Percentiles rank a stretch among this genome's conserved stretches.
Evolutionary conservation across 2,113 vertebrate species (phyloP).

Genomic region (Psammodynastes pulverulentus): DNA sequence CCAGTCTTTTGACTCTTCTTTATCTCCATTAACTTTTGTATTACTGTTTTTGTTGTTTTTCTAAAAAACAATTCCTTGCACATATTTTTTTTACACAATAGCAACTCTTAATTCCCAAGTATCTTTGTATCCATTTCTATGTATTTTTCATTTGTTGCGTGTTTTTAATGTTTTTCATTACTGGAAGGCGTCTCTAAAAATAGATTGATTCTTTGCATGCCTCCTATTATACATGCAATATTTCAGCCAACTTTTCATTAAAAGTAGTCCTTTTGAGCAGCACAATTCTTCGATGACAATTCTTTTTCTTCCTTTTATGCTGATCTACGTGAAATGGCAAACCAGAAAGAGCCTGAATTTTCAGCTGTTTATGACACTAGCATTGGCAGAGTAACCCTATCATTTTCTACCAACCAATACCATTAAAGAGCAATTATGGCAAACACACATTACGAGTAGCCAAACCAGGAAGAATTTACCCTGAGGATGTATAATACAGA

Average conservation of each 20-base stretch:
- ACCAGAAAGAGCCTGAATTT: not conserved
- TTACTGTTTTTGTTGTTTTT: slow-evolving; percentile 20
- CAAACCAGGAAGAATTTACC: not conserved
- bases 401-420: not conserved
- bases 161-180: not conserved
- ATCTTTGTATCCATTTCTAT: no score
- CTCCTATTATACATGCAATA: not conserved
- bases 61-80: not conserved
- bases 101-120: not conserved
- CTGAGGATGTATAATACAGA: not conserved
- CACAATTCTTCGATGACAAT: not conserved
- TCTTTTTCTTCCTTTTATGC: not conserved
- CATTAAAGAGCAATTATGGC: slow-evolving; percentile 5
- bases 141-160: not conserved
- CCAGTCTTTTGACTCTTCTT: slow-evolving; percentile 21
- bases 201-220: not conserved
- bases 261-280: not conserved
- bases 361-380: not conserved
- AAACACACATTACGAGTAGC: not conserved
- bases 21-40: slow-evolving; percentile 35
- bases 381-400: slow-evolving; percentile 34
- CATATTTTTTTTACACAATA: not conserved
- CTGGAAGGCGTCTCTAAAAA: not conserved
- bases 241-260: not conserved
- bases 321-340: not conserved